phyloP scores from a whole-genome alignment of 2,888 invertebrate genomes.

The Dryobota labecula region DNA sequence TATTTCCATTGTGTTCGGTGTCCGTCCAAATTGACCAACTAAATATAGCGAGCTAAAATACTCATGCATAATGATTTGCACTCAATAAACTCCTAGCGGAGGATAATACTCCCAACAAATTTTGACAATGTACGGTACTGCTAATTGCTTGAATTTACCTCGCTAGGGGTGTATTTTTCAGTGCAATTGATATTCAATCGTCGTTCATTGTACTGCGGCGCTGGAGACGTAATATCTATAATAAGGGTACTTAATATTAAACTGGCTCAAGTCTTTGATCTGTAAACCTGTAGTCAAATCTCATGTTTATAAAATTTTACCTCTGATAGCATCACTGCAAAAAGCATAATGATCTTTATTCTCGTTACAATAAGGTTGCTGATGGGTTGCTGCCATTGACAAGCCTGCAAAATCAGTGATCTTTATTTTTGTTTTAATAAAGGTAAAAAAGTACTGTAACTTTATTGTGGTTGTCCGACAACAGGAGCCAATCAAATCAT shows the following conservation, averaged over 20 bases:
- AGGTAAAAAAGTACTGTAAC: background rate
- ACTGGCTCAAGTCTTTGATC: background rate
- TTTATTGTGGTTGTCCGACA: background rate
- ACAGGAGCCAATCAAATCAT: background rate
- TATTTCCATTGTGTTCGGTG: constrained; percentile 20
- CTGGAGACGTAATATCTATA: background rate
- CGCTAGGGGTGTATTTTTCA: constrained; percentile 23
- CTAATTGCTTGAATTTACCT: constrained; percentile 30
- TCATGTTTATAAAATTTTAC: background rate
- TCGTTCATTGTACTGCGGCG: background rate
- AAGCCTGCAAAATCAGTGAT: background rate
- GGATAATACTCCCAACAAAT: background rate
- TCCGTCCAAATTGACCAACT: constrained; percentile 15
- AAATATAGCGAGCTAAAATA: constrained; percentile 25
- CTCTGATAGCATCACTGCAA: background rate
- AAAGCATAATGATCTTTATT: background rate
- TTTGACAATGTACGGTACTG: constrained; percentile 3
- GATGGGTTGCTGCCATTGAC: background rate
- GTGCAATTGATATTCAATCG: background rate
- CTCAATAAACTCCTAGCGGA: too few species aligned
- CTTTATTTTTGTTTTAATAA: background rate
- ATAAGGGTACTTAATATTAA: constrained; percentile 5
- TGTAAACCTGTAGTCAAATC: background rate
- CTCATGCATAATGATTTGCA: constrained; percentile 6
- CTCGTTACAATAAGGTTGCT: too few species aligned